Evolutionary conservation across 1,140 invertebrate species (phyloP).

Genomic region (Stegodyphus mimosarum): DNA sequence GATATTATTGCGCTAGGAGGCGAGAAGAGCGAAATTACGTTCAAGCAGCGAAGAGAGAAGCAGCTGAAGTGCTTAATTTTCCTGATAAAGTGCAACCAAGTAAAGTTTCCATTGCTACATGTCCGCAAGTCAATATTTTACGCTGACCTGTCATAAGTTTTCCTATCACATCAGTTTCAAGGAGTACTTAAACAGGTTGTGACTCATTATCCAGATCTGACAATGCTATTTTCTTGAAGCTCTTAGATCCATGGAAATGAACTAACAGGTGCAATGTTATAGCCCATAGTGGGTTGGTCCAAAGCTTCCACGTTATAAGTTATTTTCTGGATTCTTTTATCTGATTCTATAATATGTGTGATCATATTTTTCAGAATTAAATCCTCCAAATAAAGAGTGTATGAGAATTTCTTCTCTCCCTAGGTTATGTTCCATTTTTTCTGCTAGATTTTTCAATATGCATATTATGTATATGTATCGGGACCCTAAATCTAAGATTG

Average conservation of each 20-base stretch:
- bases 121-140: neutral
- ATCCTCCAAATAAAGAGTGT: neutral
- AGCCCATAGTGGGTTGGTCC: neutral
- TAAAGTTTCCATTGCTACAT: neutral
- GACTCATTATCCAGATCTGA: constrained; percentile 8
- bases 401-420: neutral
- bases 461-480: too few species aligned
- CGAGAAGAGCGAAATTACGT: too few species aligned
- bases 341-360: constrained; percentile 1
- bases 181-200: constrained; percentile 9
- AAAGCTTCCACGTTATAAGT: constrained; percentile 26
- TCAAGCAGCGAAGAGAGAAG: too few species aligned
- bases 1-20: too few species aligned
- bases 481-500: neutral
- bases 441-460: neutral
- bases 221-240: constrained; percentile 13
- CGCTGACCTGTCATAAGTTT: constrained; percentile 19
- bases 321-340: constrained; percentile 10
- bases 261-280: constrained; percentile 20
- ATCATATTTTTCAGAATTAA: neutral
- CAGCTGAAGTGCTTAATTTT: too few species aligned
- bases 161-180: constrained; percentile 31
- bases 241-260: constrained; percentile 3
- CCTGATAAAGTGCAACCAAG: constrained; percentile 5
- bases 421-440: neutral